These are phyloP conservation scores for Cricetomys ansorgei DNA, from an alignment of 2,113 vertebrate species.

Conservation along the genomic window DNA sequence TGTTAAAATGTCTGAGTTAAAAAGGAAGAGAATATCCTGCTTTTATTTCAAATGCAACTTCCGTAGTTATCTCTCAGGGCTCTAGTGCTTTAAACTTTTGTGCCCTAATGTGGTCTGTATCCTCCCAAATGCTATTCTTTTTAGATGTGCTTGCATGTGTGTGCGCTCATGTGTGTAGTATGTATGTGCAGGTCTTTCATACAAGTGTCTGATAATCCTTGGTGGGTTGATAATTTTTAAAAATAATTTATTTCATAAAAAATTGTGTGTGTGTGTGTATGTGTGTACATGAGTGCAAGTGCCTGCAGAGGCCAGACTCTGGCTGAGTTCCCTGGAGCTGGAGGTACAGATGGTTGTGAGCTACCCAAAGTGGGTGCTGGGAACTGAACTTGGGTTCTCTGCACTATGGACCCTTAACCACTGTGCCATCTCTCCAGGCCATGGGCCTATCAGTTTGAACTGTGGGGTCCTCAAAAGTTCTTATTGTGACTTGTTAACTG, in stretches of 20 bases:
- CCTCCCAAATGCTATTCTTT: not conserved
- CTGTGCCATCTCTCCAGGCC: not conserved
- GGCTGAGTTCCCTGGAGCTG: not conserved
- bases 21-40: not conserved
- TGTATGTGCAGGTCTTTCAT: not conserved
- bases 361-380: not conserved
- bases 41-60: not conserved
- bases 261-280: not conserved
- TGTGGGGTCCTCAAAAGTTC: not conserved
- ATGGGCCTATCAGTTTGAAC: not conserved
- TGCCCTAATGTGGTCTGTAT: not conserved
- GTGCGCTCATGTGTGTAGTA: no score
- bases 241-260: not conserved
- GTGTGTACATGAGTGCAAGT: not conserved
- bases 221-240: not conserved
- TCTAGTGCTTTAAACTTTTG: not conserved
- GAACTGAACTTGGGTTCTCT: not conserved
- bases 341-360: not conserved
- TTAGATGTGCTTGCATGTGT: rapidly evolving
- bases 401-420: not conserved
- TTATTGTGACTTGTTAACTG: not conserved
- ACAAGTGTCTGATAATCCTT: not conserved
- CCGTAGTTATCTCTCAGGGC: not conserved
- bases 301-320: not conserved
- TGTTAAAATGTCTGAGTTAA: not conserved